Evolutionary conservation across 2,797 vertebrate species (phyloP), one percentile per base, ranked within the genome.

Genomic region (Karalla daura): DNA sequence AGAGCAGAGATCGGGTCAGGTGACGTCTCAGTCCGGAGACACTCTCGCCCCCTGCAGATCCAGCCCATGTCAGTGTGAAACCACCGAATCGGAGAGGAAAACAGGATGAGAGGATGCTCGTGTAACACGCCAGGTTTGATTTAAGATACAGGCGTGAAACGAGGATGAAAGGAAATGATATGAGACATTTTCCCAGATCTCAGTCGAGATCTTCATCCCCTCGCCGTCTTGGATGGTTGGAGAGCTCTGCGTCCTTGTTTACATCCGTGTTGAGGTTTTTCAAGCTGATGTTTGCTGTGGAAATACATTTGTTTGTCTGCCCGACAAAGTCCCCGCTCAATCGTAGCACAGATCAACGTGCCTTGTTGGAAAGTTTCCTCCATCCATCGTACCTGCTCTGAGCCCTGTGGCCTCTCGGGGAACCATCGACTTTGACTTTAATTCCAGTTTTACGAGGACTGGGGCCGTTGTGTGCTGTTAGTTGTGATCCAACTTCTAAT

Each of bases 31-130:
- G 14, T 25, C 27, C 49, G 25, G 13, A 54, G 5, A 58, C 1
- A 72, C 58, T 68, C 62, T 39, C 53, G 59, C 60, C 24, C 28
- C 50, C 60, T 45, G 52, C 62, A 59, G 60, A 69, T 52, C 39
- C 54, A 56, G 62, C 51, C 46, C 43, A 28, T 27, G 46, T 49
- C 54, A 51, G 55, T 21, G 9, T 23, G 3, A 23, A 23, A 14
- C 39, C 8, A 18, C 8, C 7, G 4, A 17, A n/a, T 18, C 17
- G 27, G 41, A 25, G 11, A 30, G 11, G 35, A 40, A 15, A 43
- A n/a, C 12, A 8, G 36, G 41, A 28, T 18, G 46, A 15, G 11
- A 20, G 5, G 9, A 39, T 2, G 3, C 5, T 13, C 21, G 5
- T 45, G n/a, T n/a, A n/a, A n/a, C n/a, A n/a, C n/a, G 0, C 5